Evolutionary conservation across 2,797 vertebrate genomes (phyloP).

Genomic region (Poeciliopsis paucimaculata): DNA sequence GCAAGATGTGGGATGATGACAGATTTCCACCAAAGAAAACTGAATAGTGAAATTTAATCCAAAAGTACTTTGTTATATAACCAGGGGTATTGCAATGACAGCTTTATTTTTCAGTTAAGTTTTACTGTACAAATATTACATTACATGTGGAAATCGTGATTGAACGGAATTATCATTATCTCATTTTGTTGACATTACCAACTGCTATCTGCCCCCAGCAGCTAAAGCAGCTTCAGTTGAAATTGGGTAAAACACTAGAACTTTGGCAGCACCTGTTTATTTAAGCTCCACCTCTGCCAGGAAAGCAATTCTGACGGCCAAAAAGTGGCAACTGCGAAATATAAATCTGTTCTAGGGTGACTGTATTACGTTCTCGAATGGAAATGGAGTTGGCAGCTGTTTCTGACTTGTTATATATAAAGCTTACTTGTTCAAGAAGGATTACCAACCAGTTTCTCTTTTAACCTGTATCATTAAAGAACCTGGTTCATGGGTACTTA

Average conservation of each 20-base stretch:
- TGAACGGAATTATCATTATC: not conserved
- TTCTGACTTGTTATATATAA: not conserved
- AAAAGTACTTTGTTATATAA: not conserved
- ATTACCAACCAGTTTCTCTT: constrained; percentile 3
- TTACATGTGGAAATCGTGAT: not conserved
- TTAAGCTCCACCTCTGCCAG: constrained; percentile 15
- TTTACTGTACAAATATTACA: not conserved
- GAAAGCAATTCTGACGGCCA: constrained; percentile 12
- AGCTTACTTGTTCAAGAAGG: constrained; percentile 1
- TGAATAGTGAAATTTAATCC: not conserved
- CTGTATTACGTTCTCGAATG: not conserved
- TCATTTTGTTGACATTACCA: not conserved
- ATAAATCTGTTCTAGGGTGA: constrained; percentile 8
- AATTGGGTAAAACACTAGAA: constrained; percentile 16
- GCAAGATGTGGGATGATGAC: not conserved
- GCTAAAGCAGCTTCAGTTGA: not conserved
- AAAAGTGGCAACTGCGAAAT: constrained; percentile 7
- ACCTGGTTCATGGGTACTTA: not conserved
- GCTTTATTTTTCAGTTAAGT: not conserved
- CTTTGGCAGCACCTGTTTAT: constrained; percentile 14
- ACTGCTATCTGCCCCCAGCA: constrained; percentile 8
- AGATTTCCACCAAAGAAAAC: not conserved
- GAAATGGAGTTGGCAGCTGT: constrained; percentile 13
- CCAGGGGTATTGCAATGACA: not conserved
- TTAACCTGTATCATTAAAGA: constrained; percentile 7